Evolutionary conservation across 2,797 vertebrate genomes (phyloP), one percentile per base, ranked within the genome.

Genomic region (Cirrhinus molitorella): DNA sequence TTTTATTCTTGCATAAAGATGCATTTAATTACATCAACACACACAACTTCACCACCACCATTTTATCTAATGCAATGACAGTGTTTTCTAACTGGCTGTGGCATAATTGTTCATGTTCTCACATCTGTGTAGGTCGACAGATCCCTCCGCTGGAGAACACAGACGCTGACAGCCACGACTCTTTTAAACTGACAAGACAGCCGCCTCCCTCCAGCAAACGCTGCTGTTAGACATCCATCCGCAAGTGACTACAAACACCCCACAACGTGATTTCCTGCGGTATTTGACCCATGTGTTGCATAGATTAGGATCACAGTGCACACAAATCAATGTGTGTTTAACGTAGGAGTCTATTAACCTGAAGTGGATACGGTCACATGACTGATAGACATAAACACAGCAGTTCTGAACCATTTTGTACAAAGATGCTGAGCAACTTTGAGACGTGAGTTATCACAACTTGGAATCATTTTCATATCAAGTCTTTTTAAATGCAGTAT

Each of bases 121-220:
- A 14, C 12, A 11, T 75, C 31, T 40, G 94, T 95, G 83, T 87
- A 99, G 98, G 98, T 93, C 96, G 94, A 89, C 97, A 97, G 91
- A 99, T 99, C 84, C 98, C 98, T 21, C 97, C 97, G 2, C 92
- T 99, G 93, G 96, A 97, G 89, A 96, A 96, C 84, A 94, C 96
- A 17, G 97, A 99, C 85, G 95, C 95, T 47, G 95, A 96, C 59
- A 96, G 95, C 91, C 96, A 94, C 23, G 97, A 97, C 67, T 95
- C 96, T 66, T 96, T 99, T 87, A 97, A 97, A 90, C 92, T 99
- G 65, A 95, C 90, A 82, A 95, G 95, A 87, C 96, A 93, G 90
- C 90, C 94, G 4, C 53, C 91, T 85, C 92, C 94, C 43, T 86
- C 86, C 66, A 78, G 91, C 89, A 96, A 94, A 89, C 94, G 96